These are phyloP conservation scores for Pycnomerus fuliginosus DNA, from an alignment of 2,888 invertebrate genomes.

Conservation along the genomic window DNA sequence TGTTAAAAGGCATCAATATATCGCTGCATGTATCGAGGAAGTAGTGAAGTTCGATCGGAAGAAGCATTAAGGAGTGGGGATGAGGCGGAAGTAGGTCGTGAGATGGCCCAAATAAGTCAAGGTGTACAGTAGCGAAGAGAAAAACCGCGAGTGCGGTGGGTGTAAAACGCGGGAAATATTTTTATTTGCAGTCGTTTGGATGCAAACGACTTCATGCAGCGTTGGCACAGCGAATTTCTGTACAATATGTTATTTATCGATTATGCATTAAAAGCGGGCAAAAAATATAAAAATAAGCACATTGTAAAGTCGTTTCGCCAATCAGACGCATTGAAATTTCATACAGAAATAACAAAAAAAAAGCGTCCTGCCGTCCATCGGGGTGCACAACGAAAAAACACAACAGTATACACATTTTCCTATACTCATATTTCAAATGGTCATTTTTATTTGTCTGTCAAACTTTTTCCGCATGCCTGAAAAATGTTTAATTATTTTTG, in stretches of 20 bases:
- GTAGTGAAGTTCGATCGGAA: too few species aligned
- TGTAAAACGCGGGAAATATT: background rate
- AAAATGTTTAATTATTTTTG: conserved; percentile 57
- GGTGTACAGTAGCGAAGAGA: background rate
- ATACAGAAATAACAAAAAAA: conserved; percentile 44
- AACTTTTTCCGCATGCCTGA: conserved; percentile 56
- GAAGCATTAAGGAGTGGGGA: too few species aligned
- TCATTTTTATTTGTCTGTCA: conserved; percentile 57
- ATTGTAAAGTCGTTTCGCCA: conserved; percentile 50
- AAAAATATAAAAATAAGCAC: conserved; percentile 48
- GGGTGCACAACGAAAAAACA: conserved; percentile 37
- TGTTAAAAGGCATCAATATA: too few species aligned
- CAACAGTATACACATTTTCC: conserved; percentile 45
- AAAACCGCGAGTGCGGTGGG: conserved; percentile 5
- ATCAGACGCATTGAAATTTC: conserved; percentile 49
- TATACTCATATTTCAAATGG: conserved; percentile 55
- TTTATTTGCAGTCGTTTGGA: conserved; percentile 16
- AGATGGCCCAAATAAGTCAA: too few species aligned
- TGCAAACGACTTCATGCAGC: conserved; percentile 32
- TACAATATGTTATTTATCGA: conserved; percentile 49
- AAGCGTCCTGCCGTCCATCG: conserved; percentile 37
- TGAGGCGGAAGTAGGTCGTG: too few species aligned
- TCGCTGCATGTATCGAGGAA: too few species aligned
- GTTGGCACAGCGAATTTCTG: conserved; percentile 34
- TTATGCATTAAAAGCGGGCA: conserved; percentile 47